A percentile compares a stretch with the other conserved stretches of the same genome.
Evolutionary conservation across 2,888 invertebrate species (phyloP).

Genomic region (Limenitis arthemis): DNA sequence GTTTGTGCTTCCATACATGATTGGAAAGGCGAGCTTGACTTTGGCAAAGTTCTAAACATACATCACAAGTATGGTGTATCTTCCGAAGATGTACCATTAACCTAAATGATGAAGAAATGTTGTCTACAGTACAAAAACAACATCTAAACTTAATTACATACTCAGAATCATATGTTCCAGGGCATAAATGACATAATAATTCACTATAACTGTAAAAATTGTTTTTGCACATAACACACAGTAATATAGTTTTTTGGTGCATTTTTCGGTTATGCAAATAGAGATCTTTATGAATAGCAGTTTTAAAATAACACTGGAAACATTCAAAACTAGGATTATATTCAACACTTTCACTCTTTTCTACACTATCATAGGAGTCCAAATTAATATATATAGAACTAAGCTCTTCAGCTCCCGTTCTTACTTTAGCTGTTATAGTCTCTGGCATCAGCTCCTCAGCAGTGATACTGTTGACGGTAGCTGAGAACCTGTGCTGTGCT

Average conservation of each 20-base stretch:
- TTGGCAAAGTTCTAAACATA: constrained; percentile 86
- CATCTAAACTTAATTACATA: constrained; percentile 83
- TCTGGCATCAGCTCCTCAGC: constrained; percentile 81
- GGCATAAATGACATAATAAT: constrained; percentile 88
- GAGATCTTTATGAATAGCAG: constrained; percentile 85
- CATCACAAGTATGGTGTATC: constrained; percentile 88
- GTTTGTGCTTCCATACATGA: constrained; percentile 93
- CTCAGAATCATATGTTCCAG: constrained; percentile 78
- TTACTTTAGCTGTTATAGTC: constrained; percentile 79
- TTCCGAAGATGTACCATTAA: constrained; percentile 91
- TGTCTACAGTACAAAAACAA: constrained; percentile 83
- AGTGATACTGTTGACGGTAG: constrained; percentile 83
- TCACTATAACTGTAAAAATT: constrained; percentile 92
- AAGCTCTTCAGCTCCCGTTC: constrained; percentile 73
- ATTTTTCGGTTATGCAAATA: constrained; percentile 89
- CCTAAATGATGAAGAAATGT: constrained; percentile 88
- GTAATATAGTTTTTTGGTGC: constrained; percentile 86
- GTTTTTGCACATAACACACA: constrained; percentile 90
- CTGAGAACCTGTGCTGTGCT: constrained; percentile 84
- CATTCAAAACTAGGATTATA: constrained; percentile 85
- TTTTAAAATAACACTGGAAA: constrained; percentile 87
- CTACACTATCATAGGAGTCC: constrained; percentile 76
- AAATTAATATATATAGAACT: constrained; percentile 79
- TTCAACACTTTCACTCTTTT: constrained; percentile 68
- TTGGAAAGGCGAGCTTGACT: constrained; percentile 86